Evolutionary conservation across 1,140 invertebrate species (phyloP).

Genomic region (Aphelinus atriplicis): DNA sequence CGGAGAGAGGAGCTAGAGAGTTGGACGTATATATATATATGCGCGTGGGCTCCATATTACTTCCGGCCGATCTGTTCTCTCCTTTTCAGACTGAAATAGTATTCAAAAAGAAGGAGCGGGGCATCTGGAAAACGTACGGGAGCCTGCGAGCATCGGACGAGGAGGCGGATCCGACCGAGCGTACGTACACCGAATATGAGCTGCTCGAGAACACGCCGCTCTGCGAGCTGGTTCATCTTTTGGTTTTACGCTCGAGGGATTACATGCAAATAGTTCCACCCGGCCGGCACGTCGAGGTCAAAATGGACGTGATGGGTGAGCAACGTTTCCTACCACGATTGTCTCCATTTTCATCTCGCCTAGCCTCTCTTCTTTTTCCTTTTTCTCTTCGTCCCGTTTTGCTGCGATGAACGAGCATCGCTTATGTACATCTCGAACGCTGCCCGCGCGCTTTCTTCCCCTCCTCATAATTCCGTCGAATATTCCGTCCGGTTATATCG

Average conservation of each 20-base stretch:
- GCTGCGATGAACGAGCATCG: too few relatives aligned
- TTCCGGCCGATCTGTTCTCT: too few relatives aligned
- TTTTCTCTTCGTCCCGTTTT: too few relatives aligned
- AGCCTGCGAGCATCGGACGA: slow-evolving; percentile 42
- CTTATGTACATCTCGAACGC: too few relatives aligned
- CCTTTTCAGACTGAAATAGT: slow-evolving; percentile 53
- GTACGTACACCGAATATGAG: slow-evolving; percentile 57
- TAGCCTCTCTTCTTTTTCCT: too few relatives aligned
- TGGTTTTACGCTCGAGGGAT: slow-evolving; percentile 56
- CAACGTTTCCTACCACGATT: background rate
- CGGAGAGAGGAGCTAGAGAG: too few relatives aligned
- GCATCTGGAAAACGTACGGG: slow-evolving; percentile 58
- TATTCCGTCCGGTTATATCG: too few relatives aligned
- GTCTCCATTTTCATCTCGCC: too few relatives aligned
- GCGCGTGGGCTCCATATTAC: too few relatives aligned
- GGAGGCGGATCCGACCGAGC: slow-evolving; percentile 23
- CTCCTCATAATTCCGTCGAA: too few relatives aligned
- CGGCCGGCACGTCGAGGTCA: slow-evolving; percentile 59
- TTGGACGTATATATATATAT: too few relatives aligned
- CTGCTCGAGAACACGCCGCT: slow-evolving; percentile 56
- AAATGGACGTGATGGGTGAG: slow-evolving; percentile 58
- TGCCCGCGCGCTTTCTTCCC: too few relatives aligned
- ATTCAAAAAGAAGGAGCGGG: slow-evolving; percentile 52
- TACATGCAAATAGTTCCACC: slow-evolving; percentile 59
- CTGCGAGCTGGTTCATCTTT: slow-evolving; percentile 56